Evolutionary conservation across 2,888 invertebrate species (phyloP), one percentile per base, ranked within the genome.

Genomic region (Euzophera pinguis): DNA sequence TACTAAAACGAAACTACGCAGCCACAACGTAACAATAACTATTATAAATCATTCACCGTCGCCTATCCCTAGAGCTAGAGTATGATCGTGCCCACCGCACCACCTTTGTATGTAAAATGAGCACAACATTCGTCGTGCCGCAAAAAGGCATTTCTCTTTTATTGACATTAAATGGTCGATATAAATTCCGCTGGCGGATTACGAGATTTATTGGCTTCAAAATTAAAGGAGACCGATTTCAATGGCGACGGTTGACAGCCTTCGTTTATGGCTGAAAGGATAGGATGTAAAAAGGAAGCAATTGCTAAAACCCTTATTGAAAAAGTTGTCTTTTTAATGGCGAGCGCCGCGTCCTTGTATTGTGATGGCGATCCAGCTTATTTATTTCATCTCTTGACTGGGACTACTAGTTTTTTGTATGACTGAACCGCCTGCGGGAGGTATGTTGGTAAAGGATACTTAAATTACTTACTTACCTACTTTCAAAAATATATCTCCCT

Each of bases 161-260:
- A 85, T 86, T 84, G 87, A 84, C 88, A 76, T 84, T 87, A 86
- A 88, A 87, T 85, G 80, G 85, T 66, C 82, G 84, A 87, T 86
- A 87, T 87, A 87, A 85, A 88, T 86, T 85, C 85, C 73, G 71
- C 74, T 85, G 88, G 87, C 86, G 83, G 84, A 87, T 89, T 87
- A 84, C 86, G 72, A 86, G 84, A 87, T 89, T 88, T 87, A 89
- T 87, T 86, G 82, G 81, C 75, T 78, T 89, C 81, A 84, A 87
- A 89, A 88, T 87, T 88, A 87, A 89, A 88, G 73, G 85, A 81
- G 83, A 80, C 88, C 88, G 88, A 86, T 84, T 87, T 88, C 87
- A 88, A 88, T 87, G 84, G 86, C 69, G 75, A 76, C 73, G 66
- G 73, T 67, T 84, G 87, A 86, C 86, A 82, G 78, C 70, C 71